Evolutionary conservation across 2,113 vertebrate species (phyloP).

Genomic region (Chlorodrepanis virens): DNA sequence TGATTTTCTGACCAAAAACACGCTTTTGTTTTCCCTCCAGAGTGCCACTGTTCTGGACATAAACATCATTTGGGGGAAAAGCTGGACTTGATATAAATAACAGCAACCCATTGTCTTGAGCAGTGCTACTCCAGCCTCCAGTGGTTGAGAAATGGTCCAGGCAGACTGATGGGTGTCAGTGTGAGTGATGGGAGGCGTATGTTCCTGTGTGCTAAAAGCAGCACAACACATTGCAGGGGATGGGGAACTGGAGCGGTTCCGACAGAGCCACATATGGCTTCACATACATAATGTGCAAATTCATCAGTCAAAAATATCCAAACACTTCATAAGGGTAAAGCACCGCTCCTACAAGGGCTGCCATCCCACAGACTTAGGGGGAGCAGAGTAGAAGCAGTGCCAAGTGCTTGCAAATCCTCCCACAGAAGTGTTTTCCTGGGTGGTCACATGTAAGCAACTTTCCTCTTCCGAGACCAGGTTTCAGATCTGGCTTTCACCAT

Average conservation of each 20-base stretch:
- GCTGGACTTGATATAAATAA: neutral
- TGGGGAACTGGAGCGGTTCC: slow-evolving; percentile 14
- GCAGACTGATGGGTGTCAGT: neutral
- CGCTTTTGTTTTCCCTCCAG: neutral
- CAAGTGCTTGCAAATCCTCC: neutral
- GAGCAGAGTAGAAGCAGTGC: neutral
- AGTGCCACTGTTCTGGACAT: neutral
- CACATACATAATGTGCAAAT: slow-evolving; percentile 49
- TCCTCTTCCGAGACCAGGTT: neutral
- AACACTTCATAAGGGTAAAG: neutral
- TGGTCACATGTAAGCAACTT: neutral
- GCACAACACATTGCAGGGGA: slow-evolving; percentile 57
- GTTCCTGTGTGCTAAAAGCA: slow-evolving; percentile 54
- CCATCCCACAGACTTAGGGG: neutral
- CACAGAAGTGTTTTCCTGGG: neutral
- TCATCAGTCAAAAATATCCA: slow-evolving; percentile 51
- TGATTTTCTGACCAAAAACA: neutral
- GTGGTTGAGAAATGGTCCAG: neutral
- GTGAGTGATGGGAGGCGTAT: slow-evolving; percentile 56
- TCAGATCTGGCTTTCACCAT: neutral
- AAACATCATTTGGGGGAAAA: neutral
- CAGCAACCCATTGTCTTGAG: neutral
- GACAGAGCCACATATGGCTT: slow-evolving; percentile 55
- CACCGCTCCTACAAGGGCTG: neutral
- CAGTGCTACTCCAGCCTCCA: neutral